Base-by-base conservation (phyloP, 2,888 invertebrate species). In the Phorcus lineatus region DNA sequence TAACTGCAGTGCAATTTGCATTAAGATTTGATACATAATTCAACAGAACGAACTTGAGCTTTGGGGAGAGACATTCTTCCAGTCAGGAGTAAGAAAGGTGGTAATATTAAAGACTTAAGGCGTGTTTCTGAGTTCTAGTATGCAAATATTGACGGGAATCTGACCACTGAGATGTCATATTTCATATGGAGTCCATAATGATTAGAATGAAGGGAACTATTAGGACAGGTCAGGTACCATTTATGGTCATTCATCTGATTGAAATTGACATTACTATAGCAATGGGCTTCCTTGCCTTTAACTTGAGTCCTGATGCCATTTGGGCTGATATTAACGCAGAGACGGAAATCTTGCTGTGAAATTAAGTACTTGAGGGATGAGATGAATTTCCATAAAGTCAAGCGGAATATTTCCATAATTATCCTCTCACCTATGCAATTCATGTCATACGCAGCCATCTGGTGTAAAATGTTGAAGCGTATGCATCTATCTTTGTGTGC, bases 121-220 rank as follows among this genome's bases (percentile, higher is more conserved):
- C 70, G 28, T 36, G 70, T 70, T 36, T 28, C n/a, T 17, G 9
- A 36, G 31, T 70, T 70, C 40, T 2, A n/a, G 40, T 70, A 70
- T 40, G 70, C 70, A 70, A 70, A 70, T 70, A 70, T 70, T 70
- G 70, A 70, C 28, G 16, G 31, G 36, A 70, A 36, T 19, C 70
- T 36, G 70, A 40, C 36, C 36, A 40, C 24, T 40, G 40, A 70
- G 70, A 70, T 70, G 40, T 70, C 19, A 70, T 70, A 31, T 62
- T 36, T 70, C 70, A 40, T 40, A 70, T 17, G 11, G 36, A 70
- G 40, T 70, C 40, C 13, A 17, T 70, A 36, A 36, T 70, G 70
- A 70, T 70, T 70, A 70, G 70, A 70, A 36, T 40, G 28, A 70
- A n/a, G 70, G 36, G 70, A 70, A 70, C 70, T 19, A 36, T 70